Percentiles rank a stretch among this genome's conserved stretches.
phyloP scores from a whole-genome alignment of 2,797 vertebrate species.

The Enteromius unitaeniatus region DNA sequence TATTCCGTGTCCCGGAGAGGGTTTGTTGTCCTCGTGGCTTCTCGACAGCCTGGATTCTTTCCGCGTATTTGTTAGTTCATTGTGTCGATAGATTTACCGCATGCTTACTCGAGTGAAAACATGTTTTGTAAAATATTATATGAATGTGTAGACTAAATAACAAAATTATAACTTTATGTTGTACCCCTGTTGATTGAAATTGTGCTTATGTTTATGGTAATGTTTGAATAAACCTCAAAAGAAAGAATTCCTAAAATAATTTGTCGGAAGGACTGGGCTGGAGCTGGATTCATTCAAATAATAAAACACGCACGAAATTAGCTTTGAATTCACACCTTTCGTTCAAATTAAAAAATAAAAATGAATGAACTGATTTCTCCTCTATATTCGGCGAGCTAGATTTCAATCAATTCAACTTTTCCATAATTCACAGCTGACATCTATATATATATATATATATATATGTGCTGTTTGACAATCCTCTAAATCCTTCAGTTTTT shows the following conservation, averaged over 20 bases:
- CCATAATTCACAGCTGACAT: neutral
- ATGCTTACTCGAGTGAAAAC: constrained; percentile 76
- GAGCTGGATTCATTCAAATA: neutral
- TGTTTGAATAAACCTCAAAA: constrained; percentile 82
- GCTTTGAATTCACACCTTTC: neutral
- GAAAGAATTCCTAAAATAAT: constrained; percentile 68
- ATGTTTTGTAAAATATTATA: constrained; percentile 73
- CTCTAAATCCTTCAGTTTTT: neutral
- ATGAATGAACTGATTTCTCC: too few species aligned
- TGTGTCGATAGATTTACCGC: constrained; percentile 70
- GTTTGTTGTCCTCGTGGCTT: constrained; percentile 33
- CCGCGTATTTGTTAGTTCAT: constrained; percentile 50
- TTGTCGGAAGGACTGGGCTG: neutral
- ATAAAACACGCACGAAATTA: neutral
- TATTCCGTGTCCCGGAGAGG: neutral
- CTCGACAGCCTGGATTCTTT: constrained; percentile 36
- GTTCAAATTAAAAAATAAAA: too few species aligned
- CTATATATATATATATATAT: too few species aligned
- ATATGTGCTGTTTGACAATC: too few species aligned
- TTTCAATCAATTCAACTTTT: neutral
- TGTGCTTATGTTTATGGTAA: constrained; percentile 77
- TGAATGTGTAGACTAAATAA: constrained; percentile 73
- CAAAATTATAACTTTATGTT: constrained; percentile 70
- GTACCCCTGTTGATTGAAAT: constrained; percentile 74
- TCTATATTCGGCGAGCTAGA: neutral